Percentiles rank a stretch among this genome's conserved stretches.
These are phyloP conservation scores for Folsomia candida DNA, from an alignment of 2,888 invertebrate genomes.

Conservation along the genomic window DNA sequence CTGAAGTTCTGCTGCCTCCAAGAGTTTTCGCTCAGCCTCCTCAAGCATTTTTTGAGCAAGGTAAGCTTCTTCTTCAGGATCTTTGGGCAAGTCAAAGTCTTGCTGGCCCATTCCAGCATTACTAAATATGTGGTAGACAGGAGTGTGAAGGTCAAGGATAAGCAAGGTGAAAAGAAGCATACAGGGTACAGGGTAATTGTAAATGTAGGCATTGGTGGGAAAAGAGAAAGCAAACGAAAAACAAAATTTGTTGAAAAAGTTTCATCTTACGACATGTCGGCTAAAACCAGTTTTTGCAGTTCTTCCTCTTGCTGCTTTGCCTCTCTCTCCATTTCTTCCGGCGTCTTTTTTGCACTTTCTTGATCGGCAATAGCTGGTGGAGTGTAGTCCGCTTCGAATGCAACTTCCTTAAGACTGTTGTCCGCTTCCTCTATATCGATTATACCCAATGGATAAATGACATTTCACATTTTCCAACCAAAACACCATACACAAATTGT, in stretches of 20 bases:
- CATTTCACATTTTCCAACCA: background rate
- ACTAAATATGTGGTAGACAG: no score
- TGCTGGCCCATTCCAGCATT: background rate
- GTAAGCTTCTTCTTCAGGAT: conserved; percentile 26
- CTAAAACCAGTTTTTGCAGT: conserved; percentile 40
- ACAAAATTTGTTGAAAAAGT: no score
- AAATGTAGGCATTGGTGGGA: background rate
- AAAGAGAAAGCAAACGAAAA: conserved; percentile 1
- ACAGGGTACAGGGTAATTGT: background rate
- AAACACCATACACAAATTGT: no score
- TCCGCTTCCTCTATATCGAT: conserved; percentile 40
- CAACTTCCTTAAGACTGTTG: conserved; percentile 35
- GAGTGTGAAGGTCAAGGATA: no score
- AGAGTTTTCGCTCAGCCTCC: conserved; percentile 9
- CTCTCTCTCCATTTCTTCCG: conserved; percentile 50
- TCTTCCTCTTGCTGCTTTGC: conserved; percentile 48
- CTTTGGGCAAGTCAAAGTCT: background rate
- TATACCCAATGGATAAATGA: background rate
- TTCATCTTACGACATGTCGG: conserved; percentile 48
- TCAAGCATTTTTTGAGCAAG: background rate
- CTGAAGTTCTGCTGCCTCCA: conserved; percentile 24
- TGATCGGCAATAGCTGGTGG: conserved; percentile 49
- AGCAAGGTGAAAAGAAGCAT: background rate
- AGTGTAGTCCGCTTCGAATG: conserved; percentile 50
- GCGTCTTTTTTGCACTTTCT: conserved; percentile 44